These are phyloP conservation scores for Bedellia somnulentella DNA, from an alignment of 2,888 invertebrate species.

Conservation along the genomic window DNA sequence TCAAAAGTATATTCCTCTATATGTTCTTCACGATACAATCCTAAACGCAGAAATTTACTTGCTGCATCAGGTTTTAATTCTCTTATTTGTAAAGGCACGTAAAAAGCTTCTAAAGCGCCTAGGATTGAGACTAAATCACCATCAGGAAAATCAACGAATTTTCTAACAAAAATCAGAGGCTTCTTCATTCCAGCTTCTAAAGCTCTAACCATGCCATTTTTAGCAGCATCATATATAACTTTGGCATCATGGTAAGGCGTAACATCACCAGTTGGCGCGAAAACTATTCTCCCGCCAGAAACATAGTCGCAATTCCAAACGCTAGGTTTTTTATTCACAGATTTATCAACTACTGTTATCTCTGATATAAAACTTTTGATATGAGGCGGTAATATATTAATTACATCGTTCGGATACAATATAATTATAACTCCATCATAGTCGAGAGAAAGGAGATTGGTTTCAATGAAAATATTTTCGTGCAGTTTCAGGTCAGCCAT, in stretches of 20 bases:
- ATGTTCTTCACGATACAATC: slow-evolving; percentile 63
- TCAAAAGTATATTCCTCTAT: slow-evolving; percentile 51
- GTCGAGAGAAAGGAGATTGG: slow-evolving; percentile 38
- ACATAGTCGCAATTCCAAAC: slow-evolving; percentile 65
- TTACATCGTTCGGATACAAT: slow-evolving; percentile 51
- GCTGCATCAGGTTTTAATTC: slow-evolving; percentile 64
- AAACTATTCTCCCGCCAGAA: slow-evolving; percentile 67
- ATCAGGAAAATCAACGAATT: slow-evolving; percentile 68
- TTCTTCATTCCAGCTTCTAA: slow-evolving; percentile 79
- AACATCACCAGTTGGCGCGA: slow-evolving; percentile 76
- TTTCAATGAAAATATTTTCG: slow-evolving; percentile 46
- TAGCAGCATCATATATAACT: slow-evolving; percentile 68
- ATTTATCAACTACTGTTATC: slow-evolving; percentile 30
- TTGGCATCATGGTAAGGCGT: slow-evolving; percentile 58
- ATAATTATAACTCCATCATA: slow-evolving; percentile 68
- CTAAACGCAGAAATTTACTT: slow-evolving; percentile 64
- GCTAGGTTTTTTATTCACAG: slow-evolving; percentile 46
- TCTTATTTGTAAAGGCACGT: slow-evolving; percentile 78
- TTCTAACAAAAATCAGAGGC: slow-evolving; percentile 76
- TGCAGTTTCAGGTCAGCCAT: slow-evolving; percentile 25
- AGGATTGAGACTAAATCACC: slow-evolving; percentile 79
- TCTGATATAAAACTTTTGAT: slow-evolving; percentile 33
- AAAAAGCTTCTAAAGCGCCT: slow-evolving; percentile 85
- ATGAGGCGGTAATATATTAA: slow-evolving; percentile 35
- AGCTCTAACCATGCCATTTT: slow-evolving; percentile 76